Conservation (phyloP, 1,140 invertebrate genomes). For the Brachionus calyciflorus region DNA sequence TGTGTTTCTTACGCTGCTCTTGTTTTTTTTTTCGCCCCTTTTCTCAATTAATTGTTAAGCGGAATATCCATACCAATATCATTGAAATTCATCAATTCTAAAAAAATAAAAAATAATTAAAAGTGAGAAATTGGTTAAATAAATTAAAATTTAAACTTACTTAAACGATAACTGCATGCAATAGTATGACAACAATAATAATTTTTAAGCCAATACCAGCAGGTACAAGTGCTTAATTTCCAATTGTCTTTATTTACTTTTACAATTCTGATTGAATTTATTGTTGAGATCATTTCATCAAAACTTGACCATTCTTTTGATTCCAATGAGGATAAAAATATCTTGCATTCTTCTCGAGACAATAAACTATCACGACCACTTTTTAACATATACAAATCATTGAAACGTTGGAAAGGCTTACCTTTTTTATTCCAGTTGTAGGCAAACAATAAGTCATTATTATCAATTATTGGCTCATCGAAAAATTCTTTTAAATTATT, state of each 20-base stretch:
- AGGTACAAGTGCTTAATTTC: neutral
- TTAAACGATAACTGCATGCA: too few relatives aligned
- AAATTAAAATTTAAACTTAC: too few relatives aligned
- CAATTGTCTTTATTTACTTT: neutral
- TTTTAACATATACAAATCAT: slow-evolving; percentile 3
- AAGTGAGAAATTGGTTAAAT: too few relatives aligned
- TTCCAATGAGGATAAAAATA: neutral
- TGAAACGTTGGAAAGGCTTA: neutral
- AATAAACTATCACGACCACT: neutral
- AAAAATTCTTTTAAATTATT: neutral
- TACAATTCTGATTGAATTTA: slow-evolving; percentile 3
- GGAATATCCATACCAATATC: too few relatives aligned
- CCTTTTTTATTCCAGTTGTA: slow-evolving; percentile 6
- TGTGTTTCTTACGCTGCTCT: too few relatives aligned
- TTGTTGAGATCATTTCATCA: neutral
- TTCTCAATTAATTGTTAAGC: too few relatives aligned
- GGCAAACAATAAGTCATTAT: neutral
- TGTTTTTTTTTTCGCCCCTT: too few relatives aligned
- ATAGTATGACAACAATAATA: too few relatives aligned
- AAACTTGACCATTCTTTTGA: neutral
- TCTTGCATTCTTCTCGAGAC: slow-evolving; percentile 5
- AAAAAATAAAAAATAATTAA: too few relatives aligned
- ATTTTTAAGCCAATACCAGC: slow-evolving; percentile 8
- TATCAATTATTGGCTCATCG: slow-evolving; percentile 1
- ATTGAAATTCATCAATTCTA: too few relatives aligned